Evolutionary conservation across 2,888 invertebrate species (phyloP), one percentile per base, ranked within the genome.

Genomic region (Parnassius glacialis): DNA sequence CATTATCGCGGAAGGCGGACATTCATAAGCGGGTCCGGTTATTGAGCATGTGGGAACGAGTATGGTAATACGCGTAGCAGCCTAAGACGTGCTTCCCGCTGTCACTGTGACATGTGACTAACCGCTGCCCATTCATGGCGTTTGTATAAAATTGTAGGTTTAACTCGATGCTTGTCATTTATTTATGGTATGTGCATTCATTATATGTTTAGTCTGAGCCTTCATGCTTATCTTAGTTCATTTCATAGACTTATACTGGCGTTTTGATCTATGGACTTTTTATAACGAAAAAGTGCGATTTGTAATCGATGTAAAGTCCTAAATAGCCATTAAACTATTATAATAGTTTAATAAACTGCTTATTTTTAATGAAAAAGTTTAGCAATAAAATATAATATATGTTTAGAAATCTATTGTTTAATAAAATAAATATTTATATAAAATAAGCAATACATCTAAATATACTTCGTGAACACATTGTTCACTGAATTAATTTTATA

Each of bases 1-100:
- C 63, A 72, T 70, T 67, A 68, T 70, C 66, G 65, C 83, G 84
- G 87, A 87, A 85, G 86, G 75, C 83, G 87, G 86, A 87, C 87
- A 78, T 74, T 68, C 71, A 70, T 65, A 68, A 64, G 69, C 80
- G 83, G 79, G 47, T 82, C 81, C 64, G 54, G 68, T 65, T 70
- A 67, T 67, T 74, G 70, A 71, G 74, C 69, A 66, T 69, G 68
- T 67, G 68, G 60, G 68, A 56, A 64, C 70, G 59, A 58, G 71
- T 70, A 72, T 72, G 75, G 69, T 71, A 71, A 64, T 69, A 69
- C 71, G 71, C 69, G 68, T 66, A 65, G 66, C 65, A 62, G 67
- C 64, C 60, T 51, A 43, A 57, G 52, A 59, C 62, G 57, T 62
- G 75, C 77, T 79, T 81, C 77, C 78, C 78, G 81, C 73, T 77